phyloP scores from a whole-genome alignment of 1,140 invertebrate genomes.

The Drosophila gunungcola region DNA sequence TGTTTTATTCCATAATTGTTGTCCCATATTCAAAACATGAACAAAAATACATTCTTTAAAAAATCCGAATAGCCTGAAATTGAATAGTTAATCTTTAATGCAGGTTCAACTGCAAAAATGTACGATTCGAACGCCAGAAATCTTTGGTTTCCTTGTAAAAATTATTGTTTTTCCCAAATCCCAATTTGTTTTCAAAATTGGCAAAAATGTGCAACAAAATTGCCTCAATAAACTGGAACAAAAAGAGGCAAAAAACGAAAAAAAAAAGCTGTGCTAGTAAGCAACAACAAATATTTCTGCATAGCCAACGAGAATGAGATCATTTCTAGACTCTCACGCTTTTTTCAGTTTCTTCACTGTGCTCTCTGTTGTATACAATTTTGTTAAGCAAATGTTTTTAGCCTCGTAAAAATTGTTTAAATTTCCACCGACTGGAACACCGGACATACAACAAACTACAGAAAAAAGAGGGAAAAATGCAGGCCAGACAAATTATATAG shows the following conservation, averaged over 20 bases:
- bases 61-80: too few species aligned
- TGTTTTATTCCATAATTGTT: too few species aligned
- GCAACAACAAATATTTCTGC: conserved; percentile 23
- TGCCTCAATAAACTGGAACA: conserved; percentile 1
- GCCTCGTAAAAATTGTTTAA: conserved; percentile 29
- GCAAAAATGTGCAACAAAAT: conserved; percentile 26
- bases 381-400: conserved; percentile 35
- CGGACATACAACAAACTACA: conserved; percentile 21
- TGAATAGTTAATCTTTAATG: too few species aligned
- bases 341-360: conserved; percentile 14
- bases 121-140: not conserved
- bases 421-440: conserved; percentile 35
- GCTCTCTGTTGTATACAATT: conserved; percentile 36
- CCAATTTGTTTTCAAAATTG: conserved; percentile 5
- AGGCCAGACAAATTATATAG: conserved; percentile 35
- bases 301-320: conserved; percentile 37
- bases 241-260: not conserved
- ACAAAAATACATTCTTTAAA: too few species aligned
- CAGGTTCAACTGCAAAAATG: not conserved
- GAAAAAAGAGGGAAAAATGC: conserved; percentile 6
- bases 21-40: too few species aligned
- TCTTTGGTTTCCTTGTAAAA: conserved; percentile 1
- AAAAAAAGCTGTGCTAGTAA: conserved; percentile 4
- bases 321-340: conserved; percentile 34
- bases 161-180: not conserved